phyloP scores from a whole-genome alignment of 2,113 vertebrate genomes.

The Chloropsis hardwickii region DNA sequence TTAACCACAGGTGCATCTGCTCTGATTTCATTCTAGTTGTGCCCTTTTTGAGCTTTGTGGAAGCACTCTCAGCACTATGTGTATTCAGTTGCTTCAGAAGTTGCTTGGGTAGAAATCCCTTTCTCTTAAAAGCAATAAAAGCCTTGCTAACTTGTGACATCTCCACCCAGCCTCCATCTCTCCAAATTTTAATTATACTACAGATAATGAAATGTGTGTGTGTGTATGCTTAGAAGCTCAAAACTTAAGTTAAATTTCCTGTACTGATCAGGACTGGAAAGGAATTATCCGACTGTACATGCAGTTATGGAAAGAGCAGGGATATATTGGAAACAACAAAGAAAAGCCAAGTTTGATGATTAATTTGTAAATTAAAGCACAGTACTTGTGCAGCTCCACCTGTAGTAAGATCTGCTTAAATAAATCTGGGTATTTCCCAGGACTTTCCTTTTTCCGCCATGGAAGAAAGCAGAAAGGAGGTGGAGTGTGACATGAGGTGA shows the following conservation, averaged over 20 bases:
- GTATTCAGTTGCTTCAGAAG: not conserved
- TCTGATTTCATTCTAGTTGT: slow-evolving; percentile 4
- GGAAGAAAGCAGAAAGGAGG: not conserved
- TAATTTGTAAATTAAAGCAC: not conserved
- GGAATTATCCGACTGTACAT: not conserved
- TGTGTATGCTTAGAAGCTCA: not conserved
- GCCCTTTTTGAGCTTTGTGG: not conserved
- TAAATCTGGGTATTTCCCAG: not conserved
- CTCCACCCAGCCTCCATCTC: not conserved
- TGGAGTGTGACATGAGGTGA: not conserved
- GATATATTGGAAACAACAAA: not conserved
- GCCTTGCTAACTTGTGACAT: not conserved
- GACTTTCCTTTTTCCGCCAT: not conserved
- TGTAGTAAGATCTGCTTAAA: not conserved
- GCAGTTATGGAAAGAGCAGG: not conserved
- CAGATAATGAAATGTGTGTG: not conserved
- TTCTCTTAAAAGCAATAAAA: not conserved
- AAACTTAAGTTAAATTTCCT: not conserved
- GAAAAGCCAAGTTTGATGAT: not conserved
- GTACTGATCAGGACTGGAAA: not conserved
- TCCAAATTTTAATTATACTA: not conserved
- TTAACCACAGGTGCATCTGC: slow-evolving; percentile 20
- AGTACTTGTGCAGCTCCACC: not conserved
- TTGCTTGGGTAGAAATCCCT: not conserved
- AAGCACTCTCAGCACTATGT: not conserved